Percentiles rank a stretch among this genome's conserved stretches.
Conservation (phyloP, 2,797 vertebrate species). For the Pachyuromys duprasi region DNA sequence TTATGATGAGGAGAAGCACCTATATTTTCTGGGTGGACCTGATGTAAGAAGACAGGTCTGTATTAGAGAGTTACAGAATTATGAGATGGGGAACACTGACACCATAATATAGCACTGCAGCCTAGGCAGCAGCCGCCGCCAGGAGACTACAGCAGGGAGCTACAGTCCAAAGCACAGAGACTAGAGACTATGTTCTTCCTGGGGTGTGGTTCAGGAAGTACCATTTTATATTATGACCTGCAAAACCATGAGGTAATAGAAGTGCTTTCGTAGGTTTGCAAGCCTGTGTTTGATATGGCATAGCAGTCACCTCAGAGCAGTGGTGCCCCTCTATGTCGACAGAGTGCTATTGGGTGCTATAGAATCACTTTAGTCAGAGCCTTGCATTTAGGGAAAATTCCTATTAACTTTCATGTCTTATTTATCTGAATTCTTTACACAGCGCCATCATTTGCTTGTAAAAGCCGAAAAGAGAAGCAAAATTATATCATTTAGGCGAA, state of each 20-base stretch:
- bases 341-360: rapidly evolving
- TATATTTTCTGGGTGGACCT: neutral
- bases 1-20: neutral
- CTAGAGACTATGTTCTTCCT: too few species aligned
- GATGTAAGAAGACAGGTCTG: neutral
- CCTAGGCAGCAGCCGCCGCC: too few species aligned
- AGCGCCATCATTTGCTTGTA: neutral
- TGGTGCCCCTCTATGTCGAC: too few species aligned
- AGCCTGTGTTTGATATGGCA: neutral
- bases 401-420: neutral
- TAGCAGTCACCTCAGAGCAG: neutral
- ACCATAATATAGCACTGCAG: rapidly evolving
- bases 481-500: neutral
- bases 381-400: neutral
- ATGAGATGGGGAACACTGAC: neutral
- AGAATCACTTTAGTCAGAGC: neutral
- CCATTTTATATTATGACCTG: neutral
- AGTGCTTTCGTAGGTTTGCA: rapidly evolving
- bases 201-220: too few species aligned
- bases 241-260: neutral
- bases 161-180: rapidly evolving
- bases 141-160: too few species aligned
- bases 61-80: neutral
- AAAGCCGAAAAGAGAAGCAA: neutral
- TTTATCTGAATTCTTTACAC: neutral